Conservation (phyloP, 2,113 vertebrate genomes). For the Paradisaea rubra region DNA sequence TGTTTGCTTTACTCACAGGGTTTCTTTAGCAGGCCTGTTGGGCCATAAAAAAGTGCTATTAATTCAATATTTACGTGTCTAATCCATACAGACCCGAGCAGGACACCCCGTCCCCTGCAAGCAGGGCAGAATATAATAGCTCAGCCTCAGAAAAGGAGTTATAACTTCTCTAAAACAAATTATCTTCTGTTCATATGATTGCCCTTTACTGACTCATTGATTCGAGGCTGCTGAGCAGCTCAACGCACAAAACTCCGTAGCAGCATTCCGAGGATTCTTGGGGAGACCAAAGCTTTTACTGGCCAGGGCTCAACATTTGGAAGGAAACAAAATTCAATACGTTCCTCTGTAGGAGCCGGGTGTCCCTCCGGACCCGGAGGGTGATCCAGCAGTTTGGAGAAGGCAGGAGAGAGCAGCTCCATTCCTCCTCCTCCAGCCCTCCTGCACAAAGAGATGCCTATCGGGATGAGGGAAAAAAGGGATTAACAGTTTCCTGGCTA, state of each 20-base stretch:
- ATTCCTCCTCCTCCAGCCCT: conserved; percentile 1
- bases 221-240: not conserved
- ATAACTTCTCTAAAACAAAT: conserved; percentile 3
- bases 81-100: not conserved
- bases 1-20: not conserved
- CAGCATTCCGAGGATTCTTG: conserved; percentile 52
- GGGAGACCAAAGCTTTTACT: conserved; percentile 58
- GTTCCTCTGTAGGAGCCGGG: not conserved
- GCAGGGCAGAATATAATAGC: not conserved
- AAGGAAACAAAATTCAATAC: conserved; percentile 42
- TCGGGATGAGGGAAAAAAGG: rapidly evolving
- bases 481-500: not conserved
- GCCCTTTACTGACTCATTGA: conserved; percentile 3
- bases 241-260: not conserved
- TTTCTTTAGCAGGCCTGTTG: not conserved
- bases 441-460: conserved; percentile 10
- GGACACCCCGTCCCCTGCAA: not conserved
- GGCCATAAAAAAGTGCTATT: not conserved
- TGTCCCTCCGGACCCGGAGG: not conserved
- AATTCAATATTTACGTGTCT: not conserved
- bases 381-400: not conserved
- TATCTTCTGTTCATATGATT: not conserved
- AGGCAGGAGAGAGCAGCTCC: not conserved
- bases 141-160: not conserved
- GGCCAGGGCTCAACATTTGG: conserved; percentile 14